Conservation (phyloP, 2,888 invertebrate genomes). For the Ecliptopera silaceata region DNA sequence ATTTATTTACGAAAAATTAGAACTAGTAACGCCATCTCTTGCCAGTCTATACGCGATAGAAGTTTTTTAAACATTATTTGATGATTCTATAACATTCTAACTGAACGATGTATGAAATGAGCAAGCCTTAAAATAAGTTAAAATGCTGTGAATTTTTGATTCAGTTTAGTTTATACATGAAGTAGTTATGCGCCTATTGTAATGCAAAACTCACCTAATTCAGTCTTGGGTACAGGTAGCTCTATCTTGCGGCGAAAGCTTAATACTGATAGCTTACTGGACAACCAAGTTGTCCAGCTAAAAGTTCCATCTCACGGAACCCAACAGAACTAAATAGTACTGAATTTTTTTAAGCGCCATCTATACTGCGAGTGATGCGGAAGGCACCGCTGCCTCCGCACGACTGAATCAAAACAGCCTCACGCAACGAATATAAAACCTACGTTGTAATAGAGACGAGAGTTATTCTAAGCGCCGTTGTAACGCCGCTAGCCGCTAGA, state of each 20-base stretch:
- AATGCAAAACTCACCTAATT: slow-evolving; percentile 29
- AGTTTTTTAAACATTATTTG: no score
- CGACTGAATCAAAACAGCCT: slow-evolving; percentile 63
- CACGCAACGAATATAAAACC: slow-evolving; percentile 52
- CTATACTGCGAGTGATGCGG: slow-evolving; percentile 53
- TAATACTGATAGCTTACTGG: slow-evolving; percentile 39
- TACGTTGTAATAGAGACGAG: slow-evolving; percentile 52
- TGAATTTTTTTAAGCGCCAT: slow-evolving; percentile 57
- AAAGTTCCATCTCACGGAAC: slow-evolving; percentile 63
- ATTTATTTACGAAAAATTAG: no score
- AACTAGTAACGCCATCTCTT: no score
- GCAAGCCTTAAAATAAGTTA: no score
- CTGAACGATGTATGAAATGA: no score
- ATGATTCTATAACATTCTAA: no score
- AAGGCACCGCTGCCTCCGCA: slow-evolving; percentile 62
- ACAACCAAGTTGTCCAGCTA: slow-evolving; percentile 27
- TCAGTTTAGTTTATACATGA: no score
- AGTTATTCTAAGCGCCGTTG: slow-evolving; percentile 53
- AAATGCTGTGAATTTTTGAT: no score
- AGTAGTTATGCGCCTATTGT: no score
- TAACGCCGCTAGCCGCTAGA: slow-evolving; percentile 51
- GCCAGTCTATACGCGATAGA: no score
- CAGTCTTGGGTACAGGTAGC: slow-evolving; percentile 52
- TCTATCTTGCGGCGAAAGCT: slow-evolving; percentile 57
- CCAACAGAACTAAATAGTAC: slow-evolving; percentile 43